Evolutionary conservation across 92 coral and sea anemone species (phyloP), one percentile per base, ranked within the genome.

Genomic region (Epizoanthus illoricatus): DNA sequence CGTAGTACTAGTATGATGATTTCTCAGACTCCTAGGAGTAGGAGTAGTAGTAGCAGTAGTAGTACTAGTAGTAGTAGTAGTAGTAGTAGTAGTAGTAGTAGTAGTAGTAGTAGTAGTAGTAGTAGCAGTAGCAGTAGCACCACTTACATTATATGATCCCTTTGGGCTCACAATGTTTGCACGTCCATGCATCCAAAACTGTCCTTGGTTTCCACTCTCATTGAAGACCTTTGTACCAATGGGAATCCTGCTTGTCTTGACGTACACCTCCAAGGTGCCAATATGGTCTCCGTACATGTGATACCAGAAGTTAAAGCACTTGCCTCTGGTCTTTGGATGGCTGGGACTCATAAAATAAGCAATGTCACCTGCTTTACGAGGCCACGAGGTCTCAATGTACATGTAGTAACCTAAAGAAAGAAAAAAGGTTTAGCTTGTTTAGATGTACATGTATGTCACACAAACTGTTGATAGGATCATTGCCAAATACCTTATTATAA

Each of bases 271-370:
- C 78, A 97, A 65, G 17, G 85, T 21, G 39, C 97, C 97, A 74
- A 97, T 90, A 67, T 93, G 89, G 20, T 66, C 73, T 24, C 99
- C 99, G 52, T 85, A 84, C 99, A 97, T 97, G 84, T 94, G 98
- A 70, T 97, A 97, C 81, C 87, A 97, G 80, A 97, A 97, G 88
- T 97, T 93, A 65, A 97, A 84, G 81, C 99, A 97, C 55, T 93
- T 94, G 85, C 98, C 98, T 17, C 80, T 86, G 13, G 99, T 93
- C 36, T 91, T 81, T 0, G 92, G 85, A 28, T 89, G 85, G 19
- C 49, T 55, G 2, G 92, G 88, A 75, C 99, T 97, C 21, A 89
- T 80, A 5, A 97, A 71, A 74, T 85, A 86, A 3, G 99, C 99
- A 24, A 81, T 84, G 74, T 97, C 98, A 63, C 92, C 92, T 45